Base-by-base conservation (phyloP, 2,113 vertebrate species). In the Tyrannus savana region DNA sequence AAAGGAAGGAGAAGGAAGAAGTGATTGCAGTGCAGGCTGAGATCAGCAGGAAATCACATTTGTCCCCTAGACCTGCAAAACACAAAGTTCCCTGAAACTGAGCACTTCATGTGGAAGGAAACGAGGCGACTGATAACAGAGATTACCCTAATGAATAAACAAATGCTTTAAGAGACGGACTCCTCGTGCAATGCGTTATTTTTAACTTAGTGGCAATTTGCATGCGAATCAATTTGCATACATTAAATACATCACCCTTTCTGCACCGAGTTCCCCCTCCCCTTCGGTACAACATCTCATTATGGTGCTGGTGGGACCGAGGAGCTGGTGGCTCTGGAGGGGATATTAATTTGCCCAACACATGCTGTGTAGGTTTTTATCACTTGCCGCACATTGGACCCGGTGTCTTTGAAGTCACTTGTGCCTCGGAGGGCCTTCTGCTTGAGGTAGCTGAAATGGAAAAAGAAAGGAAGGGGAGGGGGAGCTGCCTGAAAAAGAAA, bases 161-260 rank as follows among this genome's bases (percentile, higher is more conserved):
- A 97, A 97, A 91, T 84, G 77, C 31, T 95, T 95, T 96, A 95
- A 95, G 96, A 96, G 96, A 95, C 24, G 27, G 30, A 69, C 90
- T 97, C 64, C 96, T 98, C 35, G 14, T 42, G 64, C 96, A 97
- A 96, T 74, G 66, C n/a, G 85, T 97, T 98, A 97, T 98, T 98
- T 98, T 98, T 97, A 98, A 98, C 95, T 97, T 93, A 82, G 94
- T 3, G 14, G 88, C 87, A 97, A 98, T 98, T 98, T 98, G 97
- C 97, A 98, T 97, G 96, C 87, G 92, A 98, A 95, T 95, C 97
- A 97, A 98, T 98, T 98, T 98, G 97, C 98, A 98, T 98, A 96
- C 78, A 96, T 98, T 98, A 98, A 98, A 97, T 93, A 97, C 96
- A 97, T 96, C 93, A 97, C 89, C 87, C 81, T 84, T 97, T 93